Evolutionary conservation across 2,888 invertebrate genomes (phyloP).

Genomic region (Philhelius pedissequus): DNA sequence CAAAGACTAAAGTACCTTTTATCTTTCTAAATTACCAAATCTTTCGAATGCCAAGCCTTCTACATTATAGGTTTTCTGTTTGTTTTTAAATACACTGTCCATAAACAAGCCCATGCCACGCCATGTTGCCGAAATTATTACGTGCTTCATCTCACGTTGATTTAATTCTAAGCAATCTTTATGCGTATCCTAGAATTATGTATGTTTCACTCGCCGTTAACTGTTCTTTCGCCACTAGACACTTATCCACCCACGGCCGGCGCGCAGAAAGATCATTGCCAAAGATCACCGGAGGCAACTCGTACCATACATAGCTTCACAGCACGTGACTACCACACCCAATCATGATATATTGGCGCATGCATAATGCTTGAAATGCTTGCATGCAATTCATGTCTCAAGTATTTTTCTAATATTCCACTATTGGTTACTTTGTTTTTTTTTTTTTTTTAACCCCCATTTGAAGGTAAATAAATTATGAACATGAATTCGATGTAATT

Average conservation of each 20-base stretch:
- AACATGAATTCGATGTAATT: constrained; percentile 52
- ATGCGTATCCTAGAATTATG: constrained; percentile 7
- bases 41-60: neutral
- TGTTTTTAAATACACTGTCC: neutral
- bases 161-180: neutral
- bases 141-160: neutral
- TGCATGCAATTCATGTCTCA: constrained; percentile 48
- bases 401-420: constrained; percentile 43
- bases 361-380: too few relatives aligned
- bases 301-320: constrained; percentile 11
- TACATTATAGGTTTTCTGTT: neutral
- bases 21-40: neutral
- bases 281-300: constrained; percentile 48
- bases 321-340: constrained; percentile 66
- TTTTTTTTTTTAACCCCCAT: neutral
- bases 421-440: constrained; percentile 12
- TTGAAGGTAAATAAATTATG: constrained; percentile 52
- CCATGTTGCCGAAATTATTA: neutral
- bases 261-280: constrained; percentile 53
- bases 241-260: neutral
- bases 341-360: constrained; percentile 27
- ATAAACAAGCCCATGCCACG: neutral
- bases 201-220: neutral
- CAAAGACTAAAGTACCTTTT: neutral
- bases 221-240: constrained; percentile 4